A percentile compares a stretch with the other conserved stretches of the same genome.
These are phyloP conservation scores for Brachynemurus nebulosus DNA, from an alignment of 2,888 invertebrate genomes.

Conservation along the genomic window DNA sequence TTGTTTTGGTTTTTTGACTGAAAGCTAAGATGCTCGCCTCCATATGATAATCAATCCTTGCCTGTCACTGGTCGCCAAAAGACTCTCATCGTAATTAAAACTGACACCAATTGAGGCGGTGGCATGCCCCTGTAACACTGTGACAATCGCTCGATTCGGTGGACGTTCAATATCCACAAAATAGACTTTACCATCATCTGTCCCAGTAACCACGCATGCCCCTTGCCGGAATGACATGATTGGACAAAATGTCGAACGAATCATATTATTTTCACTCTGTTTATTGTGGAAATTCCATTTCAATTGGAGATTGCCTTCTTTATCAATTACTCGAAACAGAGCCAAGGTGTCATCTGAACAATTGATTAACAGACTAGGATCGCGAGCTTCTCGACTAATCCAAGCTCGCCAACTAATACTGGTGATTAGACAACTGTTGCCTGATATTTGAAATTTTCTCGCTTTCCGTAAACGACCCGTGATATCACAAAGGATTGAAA, in stretches of 20 bases:
- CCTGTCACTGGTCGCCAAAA: conserved; percentile 71
- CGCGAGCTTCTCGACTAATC: conserved; percentile 54
- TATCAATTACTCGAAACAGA: conserved; percentile 51
- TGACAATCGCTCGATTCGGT: conserved; percentile 39
- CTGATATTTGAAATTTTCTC: conserved; percentile 22
- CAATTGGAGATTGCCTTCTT: conserved; percentile 49
- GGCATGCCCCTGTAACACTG: conserved; percentile 57
- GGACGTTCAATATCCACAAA: conserved; percentile 59
- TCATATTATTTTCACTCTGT: conserved; percentile 39
- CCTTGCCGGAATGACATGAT: conserved; percentile 72
- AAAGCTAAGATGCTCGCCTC: conserved; percentile 36
- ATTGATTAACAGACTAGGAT: conserved; percentile 63
- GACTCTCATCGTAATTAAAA: conserved; percentile 79
- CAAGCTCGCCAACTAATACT: conserved; percentile 67
- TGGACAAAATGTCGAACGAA: conserved; percentile 72
- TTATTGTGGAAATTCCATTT: conserved; percentile 50
- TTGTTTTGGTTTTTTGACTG: too few relatives aligned
- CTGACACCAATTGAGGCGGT: conserved; percentile 70
- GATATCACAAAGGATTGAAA: conserved; percentile 27
- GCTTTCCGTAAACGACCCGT: conserved; percentile 26
- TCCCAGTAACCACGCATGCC: conserved; percentile 65
- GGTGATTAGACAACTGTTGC: conserved; percentile 33
- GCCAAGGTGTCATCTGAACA: conserved; percentile 61
- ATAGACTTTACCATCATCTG: conserved; percentile 66
- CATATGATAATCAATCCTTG: conserved; percentile 67